Conservation (phyloP, 2,797 vertebrate species). For the Macrochelys suwanniensis region DNA sequence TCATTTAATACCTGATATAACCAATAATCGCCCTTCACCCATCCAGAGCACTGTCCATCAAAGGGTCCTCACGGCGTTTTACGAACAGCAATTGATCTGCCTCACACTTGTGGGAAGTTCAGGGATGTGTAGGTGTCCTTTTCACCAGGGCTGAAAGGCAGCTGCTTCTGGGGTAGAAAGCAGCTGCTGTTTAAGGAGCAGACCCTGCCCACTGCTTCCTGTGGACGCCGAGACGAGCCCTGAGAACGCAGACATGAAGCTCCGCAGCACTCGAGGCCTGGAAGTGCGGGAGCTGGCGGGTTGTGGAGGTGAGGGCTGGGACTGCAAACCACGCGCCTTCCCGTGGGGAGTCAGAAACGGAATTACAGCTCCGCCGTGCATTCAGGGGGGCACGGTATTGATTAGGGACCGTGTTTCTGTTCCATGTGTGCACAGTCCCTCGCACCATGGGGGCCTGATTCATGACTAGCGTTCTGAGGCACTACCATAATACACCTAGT, state of each 20-base stretch:
- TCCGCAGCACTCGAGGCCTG: too few relatives aligned
- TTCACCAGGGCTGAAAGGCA: too few relatives aligned
- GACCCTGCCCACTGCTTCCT: background rate
- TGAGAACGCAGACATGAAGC: background rate
- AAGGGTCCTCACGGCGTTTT: background rate
- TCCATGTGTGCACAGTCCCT: background rate
- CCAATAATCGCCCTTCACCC: background rate
- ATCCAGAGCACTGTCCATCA: too few relatives aligned
- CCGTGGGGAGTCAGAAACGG: rapidly evolving
- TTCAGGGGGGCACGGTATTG: background rate
- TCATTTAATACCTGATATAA: too few relatives aligned
- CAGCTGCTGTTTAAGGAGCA: background rate
- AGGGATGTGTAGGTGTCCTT: background rate
- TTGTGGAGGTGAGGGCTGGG: background rate
- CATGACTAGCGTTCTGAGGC: background rate
- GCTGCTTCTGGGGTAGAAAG: background rate
- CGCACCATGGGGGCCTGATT: background rate
- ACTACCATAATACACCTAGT: too few relatives aligned
- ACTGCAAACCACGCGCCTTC: background rate
- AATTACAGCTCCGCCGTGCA: background rate
- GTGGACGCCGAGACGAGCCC: background rate
- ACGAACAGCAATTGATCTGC: too few relatives aligned
- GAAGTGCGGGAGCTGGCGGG: background rate
- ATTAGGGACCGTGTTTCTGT: background rate
- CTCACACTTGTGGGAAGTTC: too few relatives aligned